Percentiles rank a stretch among this genome's conserved stretches.
These are phyloP conservation scores for Latrodectus elegans DNA, from an alignment of 2,888 invertebrate species.

Conservation along the genomic window DNA sequence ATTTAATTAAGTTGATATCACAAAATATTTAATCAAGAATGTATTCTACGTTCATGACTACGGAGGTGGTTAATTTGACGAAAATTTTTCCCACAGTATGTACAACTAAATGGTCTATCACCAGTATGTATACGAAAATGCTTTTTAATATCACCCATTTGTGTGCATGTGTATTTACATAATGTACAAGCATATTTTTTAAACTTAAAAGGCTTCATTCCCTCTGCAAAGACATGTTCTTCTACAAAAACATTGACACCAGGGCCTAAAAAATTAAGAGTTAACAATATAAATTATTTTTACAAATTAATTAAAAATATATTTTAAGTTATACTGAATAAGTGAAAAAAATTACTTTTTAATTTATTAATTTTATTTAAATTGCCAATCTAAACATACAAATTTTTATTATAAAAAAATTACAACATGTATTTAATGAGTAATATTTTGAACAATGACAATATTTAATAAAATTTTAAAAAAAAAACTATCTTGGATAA, in stretches of 20 bases:
- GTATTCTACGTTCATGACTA: neutral
- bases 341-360: no score
- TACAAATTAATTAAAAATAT: no score
- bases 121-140: conserved; percentile 54
- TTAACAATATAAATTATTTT: neutral
- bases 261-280: neutral
- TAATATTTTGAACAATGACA: no score
- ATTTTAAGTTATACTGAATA: no score
- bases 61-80: neutral
- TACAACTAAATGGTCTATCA: conserved; percentile 41
- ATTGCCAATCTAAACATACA: no score
- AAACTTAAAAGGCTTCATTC: neutral
- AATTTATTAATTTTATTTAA: no score
- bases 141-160: neutral
- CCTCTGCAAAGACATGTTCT: neutral
- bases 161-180: neutral
- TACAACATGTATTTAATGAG: no score
- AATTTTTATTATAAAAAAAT: no score
- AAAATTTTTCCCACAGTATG: neutral
- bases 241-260: neutral
- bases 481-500: no score
- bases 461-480: no score
- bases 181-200: neutral
- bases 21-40: no score
- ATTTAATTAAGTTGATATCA: no score